phyloP scores from a whole-genome alignment of 2,797 vertebrate genomes.

The Sphaeramia orbicularis region DNA sequence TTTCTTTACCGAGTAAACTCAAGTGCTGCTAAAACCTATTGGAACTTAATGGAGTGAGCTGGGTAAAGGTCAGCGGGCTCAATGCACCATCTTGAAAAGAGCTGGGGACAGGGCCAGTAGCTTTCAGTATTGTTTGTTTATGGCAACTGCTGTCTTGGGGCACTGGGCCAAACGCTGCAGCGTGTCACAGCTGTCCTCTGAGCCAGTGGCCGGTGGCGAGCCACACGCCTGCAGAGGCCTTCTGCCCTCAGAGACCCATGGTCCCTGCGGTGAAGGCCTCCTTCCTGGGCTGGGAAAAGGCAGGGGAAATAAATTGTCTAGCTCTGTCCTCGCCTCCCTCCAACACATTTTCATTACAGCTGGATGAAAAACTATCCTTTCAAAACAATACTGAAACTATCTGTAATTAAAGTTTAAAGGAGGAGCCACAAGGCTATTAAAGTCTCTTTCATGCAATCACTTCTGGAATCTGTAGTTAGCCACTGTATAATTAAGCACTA shows the following conservation, averaged over 20 bases:
- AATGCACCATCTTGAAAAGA: conserved; percentile 55
- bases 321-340: conserved; percentile 31
- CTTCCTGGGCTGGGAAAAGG: conserved; percentile 37
- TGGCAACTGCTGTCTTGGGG: conserved; percentile 73
- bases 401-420: conserved; percentile 73
- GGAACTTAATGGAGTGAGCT: conserved; percentile 56
- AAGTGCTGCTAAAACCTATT: conserved; percentile 47
- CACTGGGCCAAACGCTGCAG: conserved; percentile 70
- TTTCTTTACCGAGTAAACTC: conserved; percentile 35
- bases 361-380: conserved; percentile 63
- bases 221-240: conserved; percentile 61
- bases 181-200: conserved; percentile 69
- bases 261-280: conserved; percentile 53
- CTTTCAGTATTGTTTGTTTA: conserved; percentile 83
- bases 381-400: conserved; percentile 65
- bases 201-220: conserved; percentile 56
- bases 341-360: conserved; percentile 66
- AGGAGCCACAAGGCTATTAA: conserved; percentile 60
- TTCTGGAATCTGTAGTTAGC: conserved; percentile 58
- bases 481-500: conserved; percentile 71
- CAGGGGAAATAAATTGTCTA: conserved; percentile 13
- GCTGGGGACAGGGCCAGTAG: conserved; percentile 67
- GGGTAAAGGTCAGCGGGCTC: conserved; percentile 45
- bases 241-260: conserved; percentile 53
- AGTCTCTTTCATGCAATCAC: conserved; percentile 62